Evolutionary conservation across 2,888 invertebrate species (phyloP).

Genomic region (Lepeophtheirus nordmannii): DNA sequence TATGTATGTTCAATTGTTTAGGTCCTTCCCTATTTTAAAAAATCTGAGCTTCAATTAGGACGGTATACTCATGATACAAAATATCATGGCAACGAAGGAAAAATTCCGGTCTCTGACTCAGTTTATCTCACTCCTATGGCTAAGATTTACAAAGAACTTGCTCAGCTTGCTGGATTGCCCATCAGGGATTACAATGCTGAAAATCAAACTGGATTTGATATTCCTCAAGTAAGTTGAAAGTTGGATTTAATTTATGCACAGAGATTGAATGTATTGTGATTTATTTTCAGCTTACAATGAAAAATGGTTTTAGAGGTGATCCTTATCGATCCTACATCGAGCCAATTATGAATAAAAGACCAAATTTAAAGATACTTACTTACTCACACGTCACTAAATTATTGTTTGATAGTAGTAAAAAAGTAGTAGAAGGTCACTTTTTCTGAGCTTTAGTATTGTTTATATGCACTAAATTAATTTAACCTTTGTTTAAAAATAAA

Average conservation of each 20-base stretch:
- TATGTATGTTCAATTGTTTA: not conserved
- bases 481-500: slow-evolving; percentile 40
- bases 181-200: slow-evolving; percentile 61
- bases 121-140: slow-evolving; percentile 49
- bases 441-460: too few relatives aligned
- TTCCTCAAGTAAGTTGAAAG: not conserved
- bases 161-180: slow-evolving; percentile 34
- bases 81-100: slow-evolving; percentile 7
- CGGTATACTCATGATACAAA: slow-evolving; percentile 3
- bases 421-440: not conserved
- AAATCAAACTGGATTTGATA: slow-evolving; percentile 54
- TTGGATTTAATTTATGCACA: too few relatives aligned
- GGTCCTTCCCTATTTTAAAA: slow-evolving; percentile 21
- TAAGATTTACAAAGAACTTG: slow-evolving; percentile 65
- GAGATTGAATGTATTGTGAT: too few relatives aligned
- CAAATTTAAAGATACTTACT: slow-evolving; percentile 10
- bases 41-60: slow-evolving; percentile 10
- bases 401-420: slow-evolving; percentile 1
- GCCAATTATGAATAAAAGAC: not conserved
- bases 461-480: not conserved
- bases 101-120: slow-evolving; percentile 43
- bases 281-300: slow-evolving; percentile 9
- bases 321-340: slow-evolving; percentile 6
- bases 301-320: not conserved
- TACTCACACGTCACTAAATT: slow-evolving; percentile 10